Base-by-base conservation (phyloP, 37 sponge, comb jelly and placozoan genomes). In the Chondrosia reniformis region DNA sequence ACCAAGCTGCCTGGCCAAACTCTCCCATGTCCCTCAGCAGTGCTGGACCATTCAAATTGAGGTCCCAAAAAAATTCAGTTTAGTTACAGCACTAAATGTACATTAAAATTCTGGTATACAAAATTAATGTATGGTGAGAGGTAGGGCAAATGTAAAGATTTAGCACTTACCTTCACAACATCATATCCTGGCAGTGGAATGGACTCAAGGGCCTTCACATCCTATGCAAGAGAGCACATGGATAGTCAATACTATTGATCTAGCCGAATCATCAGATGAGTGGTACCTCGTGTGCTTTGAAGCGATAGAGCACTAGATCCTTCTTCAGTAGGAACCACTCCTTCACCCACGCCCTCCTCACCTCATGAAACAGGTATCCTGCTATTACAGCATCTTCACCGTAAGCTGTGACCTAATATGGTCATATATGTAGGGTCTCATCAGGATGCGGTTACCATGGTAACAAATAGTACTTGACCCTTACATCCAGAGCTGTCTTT, bases 211-310 rank as follows among this genome's bases (percentile, higher is more conserved):
- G 91, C 91, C 34, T 77, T 74, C 28, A 91, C 78, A 78, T 91
- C 91, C 91, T 91, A 64, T 2, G 52, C 2, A 27, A 42, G 24
- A 63, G 33, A 22, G 22, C 19, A 7, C 34, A 4, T n/a, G 36
- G 66, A 19, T 21, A 25, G 27, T 9, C 28, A n/a, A 64, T 19
- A 32, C 21, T 64, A 28, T n/a, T 4, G 7, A 10, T 3, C 2
- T 44, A 39, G 21, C 33, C 32, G 19, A 13, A 3, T 13, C 24
- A 69, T 25, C 2, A 40, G 24, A 69, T 6, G 8, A 36, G 17
- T 28, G 3, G 66, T 31, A 88, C 95, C 78, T 90, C 91, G 43
- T 90, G 95, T n/a, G 95, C 95, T 46, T 79, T 90, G 87, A 94
- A 94, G 59, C 76, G 79, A 76, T 94, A 94, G n/a, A 94, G 76